Evolutionary conservation across 2,888 invertebrate species (phyloP).

Genomic region (Nebria salina): DNA sequence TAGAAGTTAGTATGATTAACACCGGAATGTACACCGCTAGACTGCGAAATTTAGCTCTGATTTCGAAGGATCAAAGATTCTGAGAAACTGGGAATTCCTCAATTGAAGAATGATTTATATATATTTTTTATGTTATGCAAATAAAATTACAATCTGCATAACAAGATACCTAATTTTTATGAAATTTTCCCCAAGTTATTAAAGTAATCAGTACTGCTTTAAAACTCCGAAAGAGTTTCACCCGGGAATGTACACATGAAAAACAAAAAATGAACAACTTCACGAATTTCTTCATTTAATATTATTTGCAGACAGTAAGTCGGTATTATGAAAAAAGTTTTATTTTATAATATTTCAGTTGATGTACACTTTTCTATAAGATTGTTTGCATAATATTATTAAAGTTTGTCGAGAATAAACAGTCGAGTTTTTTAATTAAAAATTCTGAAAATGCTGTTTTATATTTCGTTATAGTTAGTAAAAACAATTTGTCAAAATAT

Average conservation of each 20-base stretch:
- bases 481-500: background rate
- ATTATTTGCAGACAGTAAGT: background rate
- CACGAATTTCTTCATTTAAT: background rate
- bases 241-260: background rate
- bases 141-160: no score
- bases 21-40: background rate
- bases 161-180: no score
- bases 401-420: background rate
- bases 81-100: no score
- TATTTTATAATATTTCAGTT: background rate
- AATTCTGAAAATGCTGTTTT: background rate
- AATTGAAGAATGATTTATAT: no score
- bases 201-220: background rate
- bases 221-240: background rate
- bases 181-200: no score
- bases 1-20: background rate
- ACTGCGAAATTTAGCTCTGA: background rate
- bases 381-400: background rate
- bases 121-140: no score
- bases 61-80: background rate
- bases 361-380: background rate
- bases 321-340: background rate
- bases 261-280: no score
- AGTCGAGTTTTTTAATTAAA: background rate
- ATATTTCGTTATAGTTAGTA: background rate